A percentile compares a stretch with the other conserved stretches of the same genome.
phyloP scores from a whole-genome alignment of 2,797 vertebrate genomes.

The Phoxinus dragarum region DNA sequence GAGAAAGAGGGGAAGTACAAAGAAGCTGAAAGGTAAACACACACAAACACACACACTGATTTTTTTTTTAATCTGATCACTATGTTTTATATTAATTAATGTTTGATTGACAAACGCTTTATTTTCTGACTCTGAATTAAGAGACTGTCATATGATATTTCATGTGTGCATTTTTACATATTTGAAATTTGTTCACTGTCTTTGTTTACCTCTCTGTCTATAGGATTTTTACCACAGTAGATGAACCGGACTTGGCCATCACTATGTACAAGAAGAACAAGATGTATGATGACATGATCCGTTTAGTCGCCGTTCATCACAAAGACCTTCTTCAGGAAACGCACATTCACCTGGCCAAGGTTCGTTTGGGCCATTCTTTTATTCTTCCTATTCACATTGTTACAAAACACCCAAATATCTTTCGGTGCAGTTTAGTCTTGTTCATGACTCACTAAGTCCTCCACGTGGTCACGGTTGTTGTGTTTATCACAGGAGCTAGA shows the following conservation, averaged over 20 bases:
- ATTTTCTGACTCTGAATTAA: background rate
- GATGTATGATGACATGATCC: conserved; percentile 90
- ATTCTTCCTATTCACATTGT: background rate
- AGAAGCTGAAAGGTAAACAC: conserved; percentile 90
- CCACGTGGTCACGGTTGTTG: background rate
- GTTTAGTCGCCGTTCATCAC: conserved; percentile 89
- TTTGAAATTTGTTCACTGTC: background rate
- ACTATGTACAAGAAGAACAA: conserved; percentile 96
- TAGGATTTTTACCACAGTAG: conserved; percentile 88
- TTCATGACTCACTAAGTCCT: background rate
- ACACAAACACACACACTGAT: background rate
- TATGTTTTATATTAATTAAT: background rate
- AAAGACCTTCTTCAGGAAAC: conserved; percentile 88
- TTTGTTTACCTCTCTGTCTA: conserved; percentile 18
- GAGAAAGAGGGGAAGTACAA: conserved; percentile 90
- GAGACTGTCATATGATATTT: background rate
- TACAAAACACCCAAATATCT: background rate
- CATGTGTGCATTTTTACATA: background rate
- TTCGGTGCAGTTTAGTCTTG: background rate
- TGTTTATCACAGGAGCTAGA: conserved; percentile 84
- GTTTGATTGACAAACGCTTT: background rate
- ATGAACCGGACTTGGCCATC: conserved; percentile 90
- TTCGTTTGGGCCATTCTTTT: conserved; percentile 57
- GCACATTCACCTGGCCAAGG: conserved; percentile 93
- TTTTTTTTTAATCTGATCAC: background rate